Percentiles rank a stretch among this genome's conserved stretches.
Evolutionary conservation across 37 sponge, comb jelly and placozoan species (phyloP).

Genomic region (Agelas oroides): DNA sequence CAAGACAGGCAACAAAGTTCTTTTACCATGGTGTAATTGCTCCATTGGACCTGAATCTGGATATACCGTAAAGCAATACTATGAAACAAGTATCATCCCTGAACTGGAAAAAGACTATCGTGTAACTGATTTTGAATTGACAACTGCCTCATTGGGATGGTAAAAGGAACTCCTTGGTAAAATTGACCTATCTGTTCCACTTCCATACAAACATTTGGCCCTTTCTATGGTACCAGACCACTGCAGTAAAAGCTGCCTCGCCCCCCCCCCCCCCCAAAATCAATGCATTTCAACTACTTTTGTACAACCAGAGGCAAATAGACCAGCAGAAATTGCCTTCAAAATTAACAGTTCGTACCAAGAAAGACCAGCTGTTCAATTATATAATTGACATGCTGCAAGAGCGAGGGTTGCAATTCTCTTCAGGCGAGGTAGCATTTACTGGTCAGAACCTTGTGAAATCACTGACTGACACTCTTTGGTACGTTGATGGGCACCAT

Average conservation of each 20-base stretch:
- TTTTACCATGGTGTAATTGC: conserved; percentile 22
- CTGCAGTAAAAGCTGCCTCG: no score
- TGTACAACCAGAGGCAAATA: no score
- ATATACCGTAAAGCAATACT: conserved; percentile 18
- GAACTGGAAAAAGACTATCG: not conserved
- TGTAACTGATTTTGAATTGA: not conserved
- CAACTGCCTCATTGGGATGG: conserved; percentile 1
- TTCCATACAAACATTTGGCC: no score
- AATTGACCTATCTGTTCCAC: conserved; percentile 12
- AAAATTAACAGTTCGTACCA: not conserved
- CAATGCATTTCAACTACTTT: no score
- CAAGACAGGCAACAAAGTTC: not conserved
- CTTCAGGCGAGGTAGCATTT: not conserved
- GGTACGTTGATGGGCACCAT: conserved; percentile 57
- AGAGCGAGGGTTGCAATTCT: not conserved
- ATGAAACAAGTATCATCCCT: not conserved
- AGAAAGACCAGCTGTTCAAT: conserved; percentile 32
- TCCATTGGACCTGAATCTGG: conserved; percentile 11
- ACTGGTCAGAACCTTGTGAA: conserved; percentile 30
- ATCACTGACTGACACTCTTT: no score
- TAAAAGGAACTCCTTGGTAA: conserved; percentile 2
- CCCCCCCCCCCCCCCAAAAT: no score
- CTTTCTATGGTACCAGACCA: no score
- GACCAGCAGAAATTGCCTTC: no score
- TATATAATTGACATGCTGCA: not conserved